Evolutionary conservation across 2,888 invertebrate genomes (phyloP), one percentile per base, ranked within the genome.

Genomic region (Apodemia zela): DNA sequence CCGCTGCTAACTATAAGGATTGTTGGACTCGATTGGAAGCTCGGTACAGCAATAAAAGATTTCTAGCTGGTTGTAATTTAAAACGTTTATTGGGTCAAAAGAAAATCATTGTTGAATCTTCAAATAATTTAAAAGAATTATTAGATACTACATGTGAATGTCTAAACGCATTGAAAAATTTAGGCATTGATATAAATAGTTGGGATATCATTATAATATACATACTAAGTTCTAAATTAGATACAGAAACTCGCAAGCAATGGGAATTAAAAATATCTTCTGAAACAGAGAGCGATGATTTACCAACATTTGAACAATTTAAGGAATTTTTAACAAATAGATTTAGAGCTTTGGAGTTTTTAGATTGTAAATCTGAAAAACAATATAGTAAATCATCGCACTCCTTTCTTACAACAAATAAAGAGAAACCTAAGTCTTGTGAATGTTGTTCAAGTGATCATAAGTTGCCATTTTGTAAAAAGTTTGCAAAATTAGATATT

Each of bases 1-100:
- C 70, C 0, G 47, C 54, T 0, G 66, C 60, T 4, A 74, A 68
- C 60, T 73, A 72, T 61, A 51, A 6, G 5, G 18, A n/a, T 15
- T 66, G 67, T 42, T 73, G 72, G 74, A 35, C 60, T 17, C 42
- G 64, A 25, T 63, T 73, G 51, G 61, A 67, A 8, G 13, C 17
- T 1, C 63, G 71, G 11, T 73, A 71, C 35, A 65, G 69, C 54
- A 72, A 73, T 59, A 73, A 70, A 62, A 66, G 62, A 29, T 72
- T 67, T 42, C 13, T 71, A 3, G 59, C 64, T 13, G 65, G 69
- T 61, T 61, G 38, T 7, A 69, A 72, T n/a, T 15, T 72, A 1
- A 63, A 68, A 64, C n/a, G n/a, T n/a, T n/a, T n/a, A n/a, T n/a
- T n/a, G n/a, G n/a, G n/a, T n/a, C n/a, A n/a, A n/a, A n/a, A 60